Percentiles rank a stretch among this genome's conserved stretches.
These are phyloP conservation scores for Polydrusus cervinus DNA, from an alignment of 2,888 invertebrate species.

Conservation along the genomic window DNA sequence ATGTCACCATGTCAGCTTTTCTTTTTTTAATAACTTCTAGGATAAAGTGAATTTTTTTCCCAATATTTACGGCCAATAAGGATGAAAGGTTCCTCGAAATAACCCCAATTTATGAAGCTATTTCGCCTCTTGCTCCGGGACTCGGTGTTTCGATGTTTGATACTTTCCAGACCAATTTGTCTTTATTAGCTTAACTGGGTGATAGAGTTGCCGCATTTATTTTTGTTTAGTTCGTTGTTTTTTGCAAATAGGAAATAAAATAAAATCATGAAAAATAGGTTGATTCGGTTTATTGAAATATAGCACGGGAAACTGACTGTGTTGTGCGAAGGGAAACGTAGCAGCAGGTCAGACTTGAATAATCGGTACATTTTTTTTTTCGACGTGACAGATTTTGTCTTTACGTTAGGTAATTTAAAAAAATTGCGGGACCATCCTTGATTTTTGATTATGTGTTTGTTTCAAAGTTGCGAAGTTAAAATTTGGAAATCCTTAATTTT, in stretches of 20 bases:
- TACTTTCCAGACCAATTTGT: conserved; percentile 40
- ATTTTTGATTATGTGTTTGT: too few relatives aligned
- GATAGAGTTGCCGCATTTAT: conserved; percentile 25
- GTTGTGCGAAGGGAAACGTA: too few relatives aligned
- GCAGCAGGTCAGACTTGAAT: too few relatives aligned
- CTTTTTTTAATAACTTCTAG: background rate
- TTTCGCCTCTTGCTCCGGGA: conserved; percentile 9
- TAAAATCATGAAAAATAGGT: background rate
- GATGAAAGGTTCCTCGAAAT: conserved; percentile 18
- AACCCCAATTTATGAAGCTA: conserved; percentile 27
- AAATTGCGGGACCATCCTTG: too few relatives aligned
- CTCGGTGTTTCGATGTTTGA: conserved; percentile 29
- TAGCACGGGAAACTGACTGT: background rate
- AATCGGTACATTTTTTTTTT: too few relatives aligned
- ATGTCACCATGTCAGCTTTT: background rate
- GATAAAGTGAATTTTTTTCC: background rate
- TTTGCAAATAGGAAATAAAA: conserved; percentile 7
- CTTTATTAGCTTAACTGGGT: conserved; percentile 25
- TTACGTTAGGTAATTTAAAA: too few relatives aligned
- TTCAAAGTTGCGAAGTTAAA: too few relatives aligned
- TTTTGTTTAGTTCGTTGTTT: conserved; percentile 15
- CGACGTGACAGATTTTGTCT: too few relatives aligned
- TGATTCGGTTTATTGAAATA: background rate
- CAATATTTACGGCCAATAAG: conserved; percentile 18
- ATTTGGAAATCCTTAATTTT: too few relatives aligned